Percentiles rank a stretch among this genome's conserved stretches.
Conservation (phyloP, 2,113 vertebrate genomes). For the Myiagra hebetior region DNA sequence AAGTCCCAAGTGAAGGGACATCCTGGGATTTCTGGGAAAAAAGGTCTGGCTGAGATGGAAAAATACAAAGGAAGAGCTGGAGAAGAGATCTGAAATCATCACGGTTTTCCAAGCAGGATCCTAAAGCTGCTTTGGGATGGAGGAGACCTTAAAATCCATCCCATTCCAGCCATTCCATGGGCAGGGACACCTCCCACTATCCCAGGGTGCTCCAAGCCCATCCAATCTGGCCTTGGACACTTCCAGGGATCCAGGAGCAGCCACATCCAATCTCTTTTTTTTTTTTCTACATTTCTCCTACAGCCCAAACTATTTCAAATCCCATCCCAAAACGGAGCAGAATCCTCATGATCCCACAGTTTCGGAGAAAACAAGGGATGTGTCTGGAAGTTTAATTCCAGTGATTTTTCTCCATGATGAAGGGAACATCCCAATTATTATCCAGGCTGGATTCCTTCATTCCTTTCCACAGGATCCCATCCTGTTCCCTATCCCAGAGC, state of each 20-base stretch:
- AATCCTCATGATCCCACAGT: not conserved
- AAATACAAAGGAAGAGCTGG: not conserved
- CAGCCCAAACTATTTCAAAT: not conserved
- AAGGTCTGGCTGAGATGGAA: rapidly evolving
- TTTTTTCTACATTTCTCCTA: rapidly evolving
- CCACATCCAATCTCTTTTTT: not conserved
- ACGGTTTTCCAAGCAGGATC: not conserved
- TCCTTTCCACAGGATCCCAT: not conserved
- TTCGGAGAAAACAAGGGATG: not conserved
- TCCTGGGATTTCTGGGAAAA: not conserved
- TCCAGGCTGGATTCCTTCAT: not conserved
- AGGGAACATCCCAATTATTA: not conserved
- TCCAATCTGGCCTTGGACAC: rapidly evolving
- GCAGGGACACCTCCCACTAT: not conserved
- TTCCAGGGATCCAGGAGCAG: not conserved
- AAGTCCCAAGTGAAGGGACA: too few relatives aligned
- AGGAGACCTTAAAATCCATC: not conserved
- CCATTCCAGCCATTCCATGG: not conserved
- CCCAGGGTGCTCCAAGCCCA: not conserved
- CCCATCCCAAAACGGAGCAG: rapidly evolving
- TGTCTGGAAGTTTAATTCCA: too few relatives aligned
- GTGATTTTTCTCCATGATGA: not conserved
- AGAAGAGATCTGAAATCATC: not conserved
- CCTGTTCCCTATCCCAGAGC: rapidly evolving
- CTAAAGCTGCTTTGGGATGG: not conserved